Evolutionary conservation across 2,797 vertebrate genomes (phyloP), one percentile per base, ranked within the genome.

Genomic region (Gymnodraco acuticeps): DNA sequence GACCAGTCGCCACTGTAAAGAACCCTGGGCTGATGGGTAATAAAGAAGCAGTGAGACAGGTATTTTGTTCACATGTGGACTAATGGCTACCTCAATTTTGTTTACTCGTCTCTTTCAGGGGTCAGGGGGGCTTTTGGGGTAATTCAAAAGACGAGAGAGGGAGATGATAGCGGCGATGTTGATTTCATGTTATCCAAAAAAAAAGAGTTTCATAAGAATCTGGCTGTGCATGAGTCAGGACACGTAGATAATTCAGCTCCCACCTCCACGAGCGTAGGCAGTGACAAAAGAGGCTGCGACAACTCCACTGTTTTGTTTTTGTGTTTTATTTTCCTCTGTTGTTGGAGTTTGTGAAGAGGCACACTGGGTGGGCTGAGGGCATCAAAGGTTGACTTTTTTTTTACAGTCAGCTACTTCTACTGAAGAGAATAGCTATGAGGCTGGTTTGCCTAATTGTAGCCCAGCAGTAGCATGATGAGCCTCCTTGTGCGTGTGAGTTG

Each of bases 211-310:
- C 60, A 74, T 79, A 85, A 87, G 82, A 87, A 77, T 61, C 53
- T 68, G 63, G 42, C 71, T 77, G 5, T 8, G 64, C 27, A 46
- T 90, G 89, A 91, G 89, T 91, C 89, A 88, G 81, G 75, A 78
- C 73, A 88, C 81, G 86, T 81, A 31, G 70, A 73, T 76, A 78
- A 90, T 75, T 75, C 87, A 64, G 74, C 81, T 87, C 72, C 86
- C 92, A 78, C 91, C 86, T 88, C 87, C 88, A 67, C 47, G 2
- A 53, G 89, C 43, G 90, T 91, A 85, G 92, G 92, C 86, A 83
- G 85, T 3, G 65, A 73, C 87, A 87, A 75, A 82, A 81, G 81
- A 89, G 84, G 78, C 82, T 82, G 85, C 10, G 80, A 89, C 91
- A 65, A 75, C 77, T 60, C 82, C 14, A 47, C 80, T 64, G 65